phyloP scores from a whole-genome alignment of 2,797 vertebrate species.

The Chelon labrosus region DNA sequence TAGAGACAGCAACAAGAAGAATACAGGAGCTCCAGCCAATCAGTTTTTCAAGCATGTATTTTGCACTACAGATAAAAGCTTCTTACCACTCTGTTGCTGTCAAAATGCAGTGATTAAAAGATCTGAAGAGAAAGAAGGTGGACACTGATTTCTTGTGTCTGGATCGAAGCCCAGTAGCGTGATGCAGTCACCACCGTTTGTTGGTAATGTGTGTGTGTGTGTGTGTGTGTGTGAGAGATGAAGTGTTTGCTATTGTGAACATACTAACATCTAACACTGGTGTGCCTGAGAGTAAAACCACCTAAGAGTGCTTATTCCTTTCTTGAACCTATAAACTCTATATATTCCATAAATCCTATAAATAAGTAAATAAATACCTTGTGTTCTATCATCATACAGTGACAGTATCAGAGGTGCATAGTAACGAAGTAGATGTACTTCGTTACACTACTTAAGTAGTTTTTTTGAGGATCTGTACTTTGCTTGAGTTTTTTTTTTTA shows the following conservation, averaged over 20 bases:
- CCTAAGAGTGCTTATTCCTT: background rate
- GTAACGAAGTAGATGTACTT: too few species aligned
- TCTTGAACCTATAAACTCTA: conserved; percentile 20
- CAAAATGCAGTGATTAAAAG: conserved; percentile 46
- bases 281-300: conserved; percentile 24
- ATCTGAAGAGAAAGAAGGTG: conserved; percentile 43
- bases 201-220: background rate
- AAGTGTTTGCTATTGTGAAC: background rate
- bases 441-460: too few species aligned
- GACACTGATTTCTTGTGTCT: conserved; percentile 56
- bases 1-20: too few species aligned
- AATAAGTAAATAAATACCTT: conserved; percentile 22
- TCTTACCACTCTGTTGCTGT: conserved; percentile 34
- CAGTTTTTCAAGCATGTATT: too few species aligned
- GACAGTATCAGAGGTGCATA: too few species aligned
- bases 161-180: conserved; percentile 23
- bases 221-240: conserved; percentile 9
- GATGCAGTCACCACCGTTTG: conserved; percentile 16
- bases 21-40: too few species aligned
- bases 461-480: too few species aligned
- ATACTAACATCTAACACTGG: background rate
- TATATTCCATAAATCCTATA: conserved; percentile 3
- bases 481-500: too few species aligned
- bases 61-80: conserved; percentile 45
- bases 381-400: conserved; percentile 29